Evolutionary conservation across 2,113 vertebrate genomes (phyloP).

Genomic region (Lipophrys pholis): DNA sequence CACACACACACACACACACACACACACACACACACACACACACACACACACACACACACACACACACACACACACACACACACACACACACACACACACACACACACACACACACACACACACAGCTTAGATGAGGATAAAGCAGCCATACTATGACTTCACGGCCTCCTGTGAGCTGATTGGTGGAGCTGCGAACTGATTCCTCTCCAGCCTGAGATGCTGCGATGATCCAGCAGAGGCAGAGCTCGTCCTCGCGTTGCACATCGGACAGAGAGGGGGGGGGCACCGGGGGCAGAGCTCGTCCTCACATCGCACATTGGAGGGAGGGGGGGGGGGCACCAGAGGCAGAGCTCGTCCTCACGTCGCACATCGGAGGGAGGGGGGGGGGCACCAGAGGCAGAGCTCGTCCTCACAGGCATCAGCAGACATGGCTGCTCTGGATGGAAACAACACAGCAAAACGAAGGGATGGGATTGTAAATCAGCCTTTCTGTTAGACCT

Average conservation of each 20-base stretch:
- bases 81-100: constrained; percentile 9
- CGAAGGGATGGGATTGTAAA: constrained; percentile 64
- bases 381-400: constrained; percentile 48
- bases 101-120: constrained; percentile 29
- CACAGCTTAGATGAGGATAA: constrained; percentile 74
- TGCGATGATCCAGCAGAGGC: constrained; percentile 77
- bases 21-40: constrained; percentile 23
- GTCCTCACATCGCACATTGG: too few relatives aligned
- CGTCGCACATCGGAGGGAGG: constrained; percentile 17
- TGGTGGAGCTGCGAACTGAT: constrained; percentile 74
- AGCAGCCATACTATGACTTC: constrained; percentile 86
- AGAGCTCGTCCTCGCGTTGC: not conserved
- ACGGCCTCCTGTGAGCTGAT: constrained; percentile 75
- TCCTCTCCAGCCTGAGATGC: constrained; percentile 74
- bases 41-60: constrained; percentile 12
- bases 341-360: constrained; percentile 52
- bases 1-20: constrained; percentile 22
- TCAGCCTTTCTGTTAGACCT: constrained; percentile 60
- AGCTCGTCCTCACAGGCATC: constrained; percentile 72
- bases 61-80: constrained; percentile 21
- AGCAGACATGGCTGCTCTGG: constrained; percentile 73
- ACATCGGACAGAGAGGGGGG: too few relatives aligned
- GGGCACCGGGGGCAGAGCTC: too few relatives aligned
- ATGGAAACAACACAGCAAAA: constrained; percentile 72
- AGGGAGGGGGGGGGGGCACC: constrained; percentile 48